phyloP scores from a whole-genome alignment of 2,888 invertebrate genomes.

The Drosophila anceps region DNA sequence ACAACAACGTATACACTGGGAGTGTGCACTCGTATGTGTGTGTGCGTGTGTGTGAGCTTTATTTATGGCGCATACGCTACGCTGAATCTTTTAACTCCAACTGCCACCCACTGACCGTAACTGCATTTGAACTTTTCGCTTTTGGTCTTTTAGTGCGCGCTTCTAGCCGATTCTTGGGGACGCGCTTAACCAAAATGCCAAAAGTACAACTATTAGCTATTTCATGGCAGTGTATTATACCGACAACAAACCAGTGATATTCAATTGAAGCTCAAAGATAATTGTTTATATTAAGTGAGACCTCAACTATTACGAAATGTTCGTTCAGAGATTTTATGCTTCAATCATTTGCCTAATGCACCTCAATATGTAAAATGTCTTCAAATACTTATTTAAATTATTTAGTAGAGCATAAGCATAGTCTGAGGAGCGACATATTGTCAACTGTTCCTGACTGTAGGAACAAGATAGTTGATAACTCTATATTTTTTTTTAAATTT shows the following conservation, averaged over 20 bases:
- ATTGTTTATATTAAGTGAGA: not conserved
- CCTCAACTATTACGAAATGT: too few relatives aligned
- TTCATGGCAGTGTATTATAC: not conserved
- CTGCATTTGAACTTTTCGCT: constrained; percentile 12
- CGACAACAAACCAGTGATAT: too few relatives aligned
- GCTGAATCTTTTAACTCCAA: constrained; percentile 39
- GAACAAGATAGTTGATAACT: too few relatives aligned
- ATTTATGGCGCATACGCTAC: constrained; percentile 55
- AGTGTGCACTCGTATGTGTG: not conserved
- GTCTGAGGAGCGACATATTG: too few relatives aligned
- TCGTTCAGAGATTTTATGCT: not conserved
- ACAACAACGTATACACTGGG: constrained; percentile 39
- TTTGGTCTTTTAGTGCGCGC: constrained; percentile 3
- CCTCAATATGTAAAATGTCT: not conserved
- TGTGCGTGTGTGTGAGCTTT: constrained; percentile 9
- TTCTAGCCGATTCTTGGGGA: not conserved
- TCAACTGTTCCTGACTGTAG: too few relatives aligned
- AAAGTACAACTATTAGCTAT: not conserved
- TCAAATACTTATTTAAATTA: not conserved
- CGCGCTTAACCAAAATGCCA: not conserved
- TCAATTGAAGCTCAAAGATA: not conserved
- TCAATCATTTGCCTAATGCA: not conserved
- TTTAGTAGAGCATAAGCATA: too few relatives aligned
- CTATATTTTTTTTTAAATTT: too few relatives aligned
- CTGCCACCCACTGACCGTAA: constrained; percentile 18